Evolutionary conservation across 2,113 vertebrate genomes (phyloP).

Genomic region (Callionymus lyra): DNA sequence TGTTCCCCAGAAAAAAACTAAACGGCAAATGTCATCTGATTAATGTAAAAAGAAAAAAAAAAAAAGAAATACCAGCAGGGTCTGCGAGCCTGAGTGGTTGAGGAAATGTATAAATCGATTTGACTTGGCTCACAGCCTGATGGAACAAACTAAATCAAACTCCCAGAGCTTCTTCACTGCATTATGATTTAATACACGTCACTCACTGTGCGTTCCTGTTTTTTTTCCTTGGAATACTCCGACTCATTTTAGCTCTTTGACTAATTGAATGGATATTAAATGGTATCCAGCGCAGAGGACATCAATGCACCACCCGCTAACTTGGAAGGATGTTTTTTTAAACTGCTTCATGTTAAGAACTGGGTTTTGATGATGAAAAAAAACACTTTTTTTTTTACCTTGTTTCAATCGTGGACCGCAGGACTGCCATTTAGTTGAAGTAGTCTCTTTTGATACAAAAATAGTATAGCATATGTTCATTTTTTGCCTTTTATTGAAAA

Average conservation of each 20-base stretch:
- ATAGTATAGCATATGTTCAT: too few relatives aligned
- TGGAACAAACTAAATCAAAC: constrained; percentile 6
- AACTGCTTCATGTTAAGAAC: too few relatives aligned
- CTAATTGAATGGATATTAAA: not conserved
- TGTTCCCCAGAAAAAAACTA: constrained; percentile 19
- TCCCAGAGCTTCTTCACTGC: constrained; percentile 5
- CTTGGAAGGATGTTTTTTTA: not conserved
- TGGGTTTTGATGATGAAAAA: too few relatives aligned
- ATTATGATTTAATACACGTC: constrained; percentile 30
- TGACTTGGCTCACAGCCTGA: constrained; percentile 21
- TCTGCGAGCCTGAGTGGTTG: constrained; percentile 22
- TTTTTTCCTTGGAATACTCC: not conserved
- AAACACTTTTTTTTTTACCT: too few relatives aligned
- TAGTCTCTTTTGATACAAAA: too few relatives aligned
- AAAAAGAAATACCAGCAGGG: constrained; percentile 11
- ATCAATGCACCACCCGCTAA: constrained; percentile 1
- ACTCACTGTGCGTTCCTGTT: constrained; percentile 21
- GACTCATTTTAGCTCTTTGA: too few relatives aligned
- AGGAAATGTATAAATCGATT: constrained; percentile 49
- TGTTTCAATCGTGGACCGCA: too few relatives aligned
- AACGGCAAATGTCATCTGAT: constrained; percentile 12
- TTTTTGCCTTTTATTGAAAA: too few relatives aligned
- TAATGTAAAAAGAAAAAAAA: too few relatives aligned
- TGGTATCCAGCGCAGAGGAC: constrained; percentile 1
- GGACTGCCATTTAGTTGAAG: too few relatives aligned